These are phyloP conservation scores for Ectropis crepuscularia DNA, from an alignment of 2,888 invertebrate species.

Conservation along the genomic window DNA sequence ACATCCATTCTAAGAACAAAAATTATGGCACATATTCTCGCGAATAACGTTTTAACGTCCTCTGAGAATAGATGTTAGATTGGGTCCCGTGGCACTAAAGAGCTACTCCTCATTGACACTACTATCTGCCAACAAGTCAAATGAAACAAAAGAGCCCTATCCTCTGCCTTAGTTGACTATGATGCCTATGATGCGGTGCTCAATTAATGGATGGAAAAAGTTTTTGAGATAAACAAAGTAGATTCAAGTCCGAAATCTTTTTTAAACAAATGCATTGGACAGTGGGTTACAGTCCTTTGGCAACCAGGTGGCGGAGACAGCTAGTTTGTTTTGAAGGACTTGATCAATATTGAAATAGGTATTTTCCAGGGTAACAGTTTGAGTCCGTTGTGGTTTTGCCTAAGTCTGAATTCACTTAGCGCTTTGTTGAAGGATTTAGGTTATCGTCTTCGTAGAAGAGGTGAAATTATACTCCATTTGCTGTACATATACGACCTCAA, in stretches of 20 bases:
- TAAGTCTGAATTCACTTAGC: neutral
- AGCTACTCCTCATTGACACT: too few species aligned
- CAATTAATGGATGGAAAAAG: neutral
- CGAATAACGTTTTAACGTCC: neutral
- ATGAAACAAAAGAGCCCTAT: neutral
- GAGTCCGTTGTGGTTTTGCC: slow-evolving; percentile 1
- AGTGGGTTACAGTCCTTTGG: neutral
- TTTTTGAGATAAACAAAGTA: slow-evolving; percentile 1
- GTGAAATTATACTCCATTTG: neutral
- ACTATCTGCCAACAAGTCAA: too few species aligned
- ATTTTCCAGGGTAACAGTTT: neutral
- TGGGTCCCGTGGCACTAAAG: too few species aligned
- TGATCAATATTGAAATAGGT: slow-evolving; percentile 1
- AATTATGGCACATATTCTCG: neutral
- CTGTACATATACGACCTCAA: too few species aligned
- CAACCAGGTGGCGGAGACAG: neutral
- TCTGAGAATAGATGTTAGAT: too few species aligned
- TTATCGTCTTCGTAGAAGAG: neutral
- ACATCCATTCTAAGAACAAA: too few species aligned
- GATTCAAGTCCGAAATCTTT: neutral
- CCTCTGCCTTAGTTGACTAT: slow-evolving; percentile 1
- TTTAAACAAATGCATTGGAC: neutral
- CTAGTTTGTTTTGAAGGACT: neutral
- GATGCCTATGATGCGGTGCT: neutral
- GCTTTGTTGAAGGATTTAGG: neutral